Conservation (phyloP, 2,888 invertebrate genomes). For the Carabus problematicus region DNA sequence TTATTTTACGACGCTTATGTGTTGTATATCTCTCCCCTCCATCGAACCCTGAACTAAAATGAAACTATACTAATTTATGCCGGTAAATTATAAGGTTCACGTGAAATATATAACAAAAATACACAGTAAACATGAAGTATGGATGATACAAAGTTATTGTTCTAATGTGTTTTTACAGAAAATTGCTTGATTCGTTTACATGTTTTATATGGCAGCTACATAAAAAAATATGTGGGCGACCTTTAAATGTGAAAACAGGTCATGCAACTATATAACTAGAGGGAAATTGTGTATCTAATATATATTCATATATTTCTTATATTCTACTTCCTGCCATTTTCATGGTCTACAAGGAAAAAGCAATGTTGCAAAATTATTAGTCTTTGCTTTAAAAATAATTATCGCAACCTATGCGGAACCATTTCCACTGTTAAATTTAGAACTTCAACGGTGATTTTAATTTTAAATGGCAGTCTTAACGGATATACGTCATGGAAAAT, state of each 20-base stretch:
- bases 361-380: conserved; percentile 5
- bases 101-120: conserved; percentile 22
- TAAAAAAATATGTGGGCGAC: conserved; percentile 32
- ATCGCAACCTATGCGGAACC: conserved; percentile 27
- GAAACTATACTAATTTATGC: conserved; percentile 37
- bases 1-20: conserved; percentile 21
- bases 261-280: conserved; percentile 35
- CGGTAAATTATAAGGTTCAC: conserved; percentile 38
- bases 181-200: too few species aligned
- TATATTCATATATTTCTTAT: too few species aligned
- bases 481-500: conserved; percentile 41
- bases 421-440: conserved; percentile 38
- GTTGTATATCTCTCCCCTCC: conserved; percentile 15
- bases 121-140: background rate
- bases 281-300: conserved; percentile 17
- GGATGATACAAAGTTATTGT: background rate
- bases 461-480: conserved; percentile 40
- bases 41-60: conserved; percentile 25
- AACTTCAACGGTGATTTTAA: conserved; percentile 36
- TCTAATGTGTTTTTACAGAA: too few species aligned
- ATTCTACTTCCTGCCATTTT: conserved; percentile 9
- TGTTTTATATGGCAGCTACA: background rate
- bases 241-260: conserved; percentile 42
- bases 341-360: background rate
- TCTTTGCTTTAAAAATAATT: conserved; percentile 4